phyloP scores from a whole-genome alignment of 2,113 vertebrate genomes.

The Semicossyphus pulcher region DNA sequence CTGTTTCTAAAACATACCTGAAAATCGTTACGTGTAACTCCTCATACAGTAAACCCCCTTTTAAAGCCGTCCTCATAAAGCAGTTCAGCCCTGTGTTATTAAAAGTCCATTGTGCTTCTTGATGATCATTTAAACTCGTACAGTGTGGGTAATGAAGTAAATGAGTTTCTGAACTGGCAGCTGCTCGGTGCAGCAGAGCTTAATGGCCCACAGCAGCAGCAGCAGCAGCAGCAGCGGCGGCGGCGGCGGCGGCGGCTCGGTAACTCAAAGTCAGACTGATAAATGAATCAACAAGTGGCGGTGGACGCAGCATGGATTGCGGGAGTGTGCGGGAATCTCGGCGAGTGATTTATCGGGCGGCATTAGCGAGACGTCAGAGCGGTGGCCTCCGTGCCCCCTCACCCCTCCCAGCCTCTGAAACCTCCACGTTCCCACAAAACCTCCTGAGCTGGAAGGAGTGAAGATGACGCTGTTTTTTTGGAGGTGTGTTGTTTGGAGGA shows the following conservation, averaged over 20 bases:
- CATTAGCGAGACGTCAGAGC: constrained; percentile 12
- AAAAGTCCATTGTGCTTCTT: constrained; percentile 51
- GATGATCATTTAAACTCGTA: constrained; percentile 35
- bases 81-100: constrained; percentile 33
- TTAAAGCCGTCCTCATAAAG: constrained; percentile 23
- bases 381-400: neutral
- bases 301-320: constrained; percentile 2
- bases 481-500: neutral
- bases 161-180: constrained; percentile 38
- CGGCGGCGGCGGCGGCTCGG: constrained; percentile 16
- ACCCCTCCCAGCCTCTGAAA: constrained; percentile 23
- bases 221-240: constrained; percentile 20
- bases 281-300: constrained; percentile 50
- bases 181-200: constrained; percentile 6
- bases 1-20: neutral
- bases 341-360: constrained; percentile 38
- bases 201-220: constrained; percentile 30
- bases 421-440: constrained; percentile 29
- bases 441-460: constrained; percentile 24
- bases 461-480: constrained; percentile 16
- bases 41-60: neutral
- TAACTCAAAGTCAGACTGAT: constrained; percentile 24
- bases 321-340: constrained; percentile 19
- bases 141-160: constrained; percentile 38
- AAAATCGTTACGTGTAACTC: neutral